These are phyloP conservation scores for Drosophila neotestacea DNA, from an alignment of 2,888 invertebrate genomes.

Conservation along the genomic window DNA sequence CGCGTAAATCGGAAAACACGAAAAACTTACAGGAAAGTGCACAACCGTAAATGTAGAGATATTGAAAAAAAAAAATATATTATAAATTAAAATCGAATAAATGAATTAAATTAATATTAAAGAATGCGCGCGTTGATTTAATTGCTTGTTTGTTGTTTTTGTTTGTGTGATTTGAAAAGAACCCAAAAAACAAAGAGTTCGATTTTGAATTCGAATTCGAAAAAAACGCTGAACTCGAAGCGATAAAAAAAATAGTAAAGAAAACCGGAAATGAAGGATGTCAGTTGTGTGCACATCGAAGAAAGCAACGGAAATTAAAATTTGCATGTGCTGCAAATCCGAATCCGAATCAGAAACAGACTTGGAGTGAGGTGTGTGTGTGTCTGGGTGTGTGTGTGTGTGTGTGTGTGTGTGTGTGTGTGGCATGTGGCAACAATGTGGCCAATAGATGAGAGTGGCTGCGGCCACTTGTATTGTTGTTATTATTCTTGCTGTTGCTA, in stretches of 20 bases:
- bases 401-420: conserved; percentile 3
- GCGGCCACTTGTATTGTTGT: conserved; percentile 4
- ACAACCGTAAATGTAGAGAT: background rate
- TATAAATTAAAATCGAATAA: background rate
- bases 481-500: background rate
- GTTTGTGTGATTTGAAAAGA: conserved; percentile 25
- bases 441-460: conserved; percentile 37
- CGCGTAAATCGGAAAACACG: conserved; percentile 32
- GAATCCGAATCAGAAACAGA: conserved; percentile 23
- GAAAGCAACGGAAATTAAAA: conserved; percentile 82
- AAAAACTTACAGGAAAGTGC: background rate
- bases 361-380: background rate
- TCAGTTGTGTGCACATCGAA: conserved; percentile 74
- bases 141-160: conserved; percentile 30
- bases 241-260: background rate
- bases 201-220: background rate
- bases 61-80: background rate
- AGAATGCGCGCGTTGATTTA: background rate
- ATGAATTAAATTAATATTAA: background rate
- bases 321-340: conserved; percentile 70
- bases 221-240: conserved; percentile 21
- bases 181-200: conserved; percentile 3
- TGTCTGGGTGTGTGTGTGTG: background rate
- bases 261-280: conserved; percentile 79
- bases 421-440: conserved; percentile 40